Evolutionary conservation across 2,888 invertebrate genomes (phyloP), one percentile per base, ranked within the genome.

Genomic region (Parnassius smintheus): DNA sequence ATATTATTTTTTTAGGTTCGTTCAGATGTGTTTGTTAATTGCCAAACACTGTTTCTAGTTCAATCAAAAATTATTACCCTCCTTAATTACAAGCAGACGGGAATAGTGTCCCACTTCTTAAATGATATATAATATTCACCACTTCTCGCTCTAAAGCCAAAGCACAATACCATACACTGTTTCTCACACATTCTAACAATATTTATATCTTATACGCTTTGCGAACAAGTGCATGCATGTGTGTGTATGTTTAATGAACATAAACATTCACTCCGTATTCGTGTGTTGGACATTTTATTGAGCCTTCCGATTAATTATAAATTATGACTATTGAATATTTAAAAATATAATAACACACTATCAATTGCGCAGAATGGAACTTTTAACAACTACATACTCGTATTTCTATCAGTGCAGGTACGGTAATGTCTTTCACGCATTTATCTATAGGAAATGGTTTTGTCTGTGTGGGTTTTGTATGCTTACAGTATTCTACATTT

Each of bases 121-220:
- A 85, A 85, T 82, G 84, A 80, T 83, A 80, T 76, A 78, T 83
- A 80, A 78, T 78, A 86, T 80, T 75, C 83, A 84, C 85, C 81
- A 84, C 83, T 87, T 82, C 82, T 86, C 85, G 88, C 86, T 89
- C 88, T 87, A 86, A 80, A 86, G 85, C 83, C 83, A 78, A 76
- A 85, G 82, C 75, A 88, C 85, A 91, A 88, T 87, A 80, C 81
- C 68, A 46, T 35, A 72, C 69, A 74, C 80, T 82, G 77, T 82
- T 74, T 59, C 72, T 73, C 82, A 83, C 84, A 82, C 56, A 46
- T 9, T 46, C 51, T 4, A 50, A 51, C 35, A 51, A 42, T n/a
- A n/a, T 55, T 35, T 46, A 48, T 7, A 22, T 60, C 57, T 55
- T 56, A 56, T 59, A 55, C n/a, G 22, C 58, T 56, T 61, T 49